Conservation (phyloP, 2,797 vertebrate genomes). For the Glyptemys insculpta region DNA sequence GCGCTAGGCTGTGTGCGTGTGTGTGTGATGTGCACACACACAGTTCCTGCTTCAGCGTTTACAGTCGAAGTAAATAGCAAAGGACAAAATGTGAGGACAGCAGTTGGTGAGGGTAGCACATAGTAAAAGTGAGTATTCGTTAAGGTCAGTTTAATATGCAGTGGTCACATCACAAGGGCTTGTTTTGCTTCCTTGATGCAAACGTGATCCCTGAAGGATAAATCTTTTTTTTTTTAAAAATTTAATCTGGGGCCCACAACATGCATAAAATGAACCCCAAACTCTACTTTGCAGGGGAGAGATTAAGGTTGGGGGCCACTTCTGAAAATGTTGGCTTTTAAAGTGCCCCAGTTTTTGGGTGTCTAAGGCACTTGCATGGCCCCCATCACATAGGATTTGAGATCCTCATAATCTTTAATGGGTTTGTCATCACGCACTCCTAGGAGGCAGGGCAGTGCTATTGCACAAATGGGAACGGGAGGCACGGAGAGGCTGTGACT, state of each 20-base stretch:
- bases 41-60: not conserved
- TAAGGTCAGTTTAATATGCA: not conserved
- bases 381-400: not conserved
- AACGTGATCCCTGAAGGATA: not conserved
- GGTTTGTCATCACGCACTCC: not conserved
- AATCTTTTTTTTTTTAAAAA: too few relatives aligned
- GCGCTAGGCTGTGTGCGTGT: too few relatives aligned
- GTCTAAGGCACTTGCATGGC: not conserved
- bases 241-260: not conserved
- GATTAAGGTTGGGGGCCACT: too few relatives aligned
- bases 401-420: not conserved
- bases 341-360: not conserved
- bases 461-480: fast-evolving
- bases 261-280: not conserved
- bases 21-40: too few relatives aligned
- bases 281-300: not conserved
- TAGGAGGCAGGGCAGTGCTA: not conserved
- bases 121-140: not conserved
- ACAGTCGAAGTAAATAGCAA: not conserved
- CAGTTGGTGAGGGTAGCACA: not conserved
- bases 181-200: too few relatives aligned
- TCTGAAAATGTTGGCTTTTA: too few relatives aligned
- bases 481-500: not conserved
- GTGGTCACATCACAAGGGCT: not conserved
- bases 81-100: not conserved